Percentiles rank a stretch among this genome's conserved stretches.
phyloP scores from a whole-genome alignment of 2,888 invertebrate species.

The Caradrina clavipalpis region DNA sequence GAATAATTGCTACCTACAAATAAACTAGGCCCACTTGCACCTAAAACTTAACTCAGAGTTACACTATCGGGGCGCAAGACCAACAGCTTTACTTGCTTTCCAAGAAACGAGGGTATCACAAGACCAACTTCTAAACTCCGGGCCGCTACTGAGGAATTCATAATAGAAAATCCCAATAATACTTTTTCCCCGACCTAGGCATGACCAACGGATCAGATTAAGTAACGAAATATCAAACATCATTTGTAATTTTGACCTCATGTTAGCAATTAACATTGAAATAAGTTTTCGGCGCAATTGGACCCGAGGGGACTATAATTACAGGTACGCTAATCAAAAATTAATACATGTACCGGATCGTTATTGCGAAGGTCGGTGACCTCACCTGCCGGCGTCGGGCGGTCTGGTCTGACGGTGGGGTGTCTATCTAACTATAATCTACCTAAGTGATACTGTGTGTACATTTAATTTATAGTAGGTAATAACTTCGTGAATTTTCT shows the following conservation, averaged over 20 bases:
- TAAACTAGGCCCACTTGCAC: background rate
- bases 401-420: slow-evolving; percentile 60
- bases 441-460: too few relatives aligned
- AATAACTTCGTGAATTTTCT: too few relatives aligned
- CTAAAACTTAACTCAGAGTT: background rate
- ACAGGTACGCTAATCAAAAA: slow-evolving; percentile 36
- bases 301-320: slow-evolving; percentile 12
- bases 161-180: too few relatives aligned
- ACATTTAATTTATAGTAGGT: too few relatives aligned
- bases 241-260: background rate
- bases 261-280: background rate
- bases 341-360: slow-evolving; percentile 32
- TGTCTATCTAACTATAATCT: slow-evolving; percentile 15
- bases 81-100: too few relatives aligned
- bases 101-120: too few relatives aligned
- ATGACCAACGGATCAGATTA: background rate
- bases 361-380: slow-evolving; percentile 42
- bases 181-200: too few relatives aligned
- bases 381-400: slow-evolving; percentile 66
- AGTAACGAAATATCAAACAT: too few relatives aligned
- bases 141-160: too few relatives aligned
- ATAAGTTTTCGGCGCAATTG: background rate
- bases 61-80: too few relatives aligned
- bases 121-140: too few relatives aligned
- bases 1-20: slow-evolving; percentile 6